Conservation (phyloP, 2,888 invertebrate genomes). For the Parelbella ahira region DNA sequence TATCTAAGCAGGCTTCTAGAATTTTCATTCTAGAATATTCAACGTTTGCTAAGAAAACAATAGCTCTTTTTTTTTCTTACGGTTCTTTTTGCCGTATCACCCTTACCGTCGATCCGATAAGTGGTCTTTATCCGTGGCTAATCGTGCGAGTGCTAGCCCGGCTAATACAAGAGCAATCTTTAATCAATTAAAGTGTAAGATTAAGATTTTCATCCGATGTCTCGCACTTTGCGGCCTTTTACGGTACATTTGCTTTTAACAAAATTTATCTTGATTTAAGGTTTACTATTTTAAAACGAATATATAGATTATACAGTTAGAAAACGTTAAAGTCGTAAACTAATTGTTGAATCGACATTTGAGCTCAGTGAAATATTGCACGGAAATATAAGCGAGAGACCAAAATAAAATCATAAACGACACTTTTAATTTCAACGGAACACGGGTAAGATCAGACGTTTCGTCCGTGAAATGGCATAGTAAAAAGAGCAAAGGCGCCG, state of each 20-base stretch:
- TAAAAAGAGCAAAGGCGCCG: constrained; percentile 22
- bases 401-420: constrained; percentile 25
- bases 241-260: constrained; percentile 9
- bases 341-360: no score
- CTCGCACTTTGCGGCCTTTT: neutral
- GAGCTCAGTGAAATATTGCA: no score
- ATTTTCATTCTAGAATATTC: no score
- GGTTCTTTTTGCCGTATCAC: constrained; percentile 45
- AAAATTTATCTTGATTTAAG: no score
- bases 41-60: no score
- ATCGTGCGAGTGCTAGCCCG: constrained; percentile 49
- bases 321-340: no score
- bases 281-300: no score
- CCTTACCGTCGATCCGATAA: constrained; percentile 40
- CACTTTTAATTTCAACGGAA: constrained; percentile 20
- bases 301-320: no score
- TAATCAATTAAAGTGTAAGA: constrained; percentile 41
- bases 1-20: no score
- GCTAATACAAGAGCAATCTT: constrained; percentile 40
- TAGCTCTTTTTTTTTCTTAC: constrained; percentile 44
- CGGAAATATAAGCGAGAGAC: no score
- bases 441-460: constrained; percentile 11
- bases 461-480: constrained; percentile 17
- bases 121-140: constrained; percentile 57
- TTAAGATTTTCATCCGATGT: constrained; percentile 16